phyloP scores from a whole-genome alignment of 2,888 invertebrate species.

The Clostera curtula region DNA sequence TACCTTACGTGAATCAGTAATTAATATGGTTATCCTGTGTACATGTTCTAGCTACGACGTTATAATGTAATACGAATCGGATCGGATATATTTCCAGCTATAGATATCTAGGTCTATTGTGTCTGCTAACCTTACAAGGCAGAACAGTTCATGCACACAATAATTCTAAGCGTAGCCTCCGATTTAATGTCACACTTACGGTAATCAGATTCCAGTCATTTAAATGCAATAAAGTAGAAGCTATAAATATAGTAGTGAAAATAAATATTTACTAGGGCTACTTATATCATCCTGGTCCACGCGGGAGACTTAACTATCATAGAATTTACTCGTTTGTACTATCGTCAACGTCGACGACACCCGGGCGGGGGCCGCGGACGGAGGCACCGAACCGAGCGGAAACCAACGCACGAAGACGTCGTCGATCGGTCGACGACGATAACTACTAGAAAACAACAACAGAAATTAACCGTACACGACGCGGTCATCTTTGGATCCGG shows the following conservation, averaged over 20 bases:
- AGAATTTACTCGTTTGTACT: constrained; percentile 65
- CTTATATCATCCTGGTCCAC: constrained; percentile 63
- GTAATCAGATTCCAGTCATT: constrained; percentile 57
- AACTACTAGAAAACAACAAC: constrained; percentile 32
- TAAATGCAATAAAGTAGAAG: constrained; percentile 61
- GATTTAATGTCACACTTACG: constrained; percentile 29
- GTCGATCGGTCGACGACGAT: constrained; percentile 13
- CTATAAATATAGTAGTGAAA: constrained; percentile 56
- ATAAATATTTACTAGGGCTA: constrained; percentile 65
- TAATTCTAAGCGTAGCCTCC: constrained; percentile 38
- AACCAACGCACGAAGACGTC: constrained; percentile 13
- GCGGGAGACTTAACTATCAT: constrained; percentile 60
- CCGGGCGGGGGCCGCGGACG: constrained; percentile 16
- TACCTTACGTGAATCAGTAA: too few species aligned
- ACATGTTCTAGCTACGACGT: too few species aligned
- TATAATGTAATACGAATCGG: too few species aligned
- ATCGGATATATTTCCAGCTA: too few species aligned
- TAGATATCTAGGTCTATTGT: too few species aligned
- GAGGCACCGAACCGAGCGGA: constrained; percentile 15
- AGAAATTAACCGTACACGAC: constrained; percentile 54
- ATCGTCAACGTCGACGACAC: constrained; percentile 44
- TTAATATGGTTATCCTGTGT: too few species aligned
- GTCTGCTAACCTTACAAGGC: constrained; percentile 23
- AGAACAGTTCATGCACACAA: constrained; percentile 20
- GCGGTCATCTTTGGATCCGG: constrained; percentile 61